Evolutionary conservation across 2,888 invertebrate species (phyloP), one percentile per base, ranked within the genome.

Genomic region (Heterodera filipjevi): DNA sequence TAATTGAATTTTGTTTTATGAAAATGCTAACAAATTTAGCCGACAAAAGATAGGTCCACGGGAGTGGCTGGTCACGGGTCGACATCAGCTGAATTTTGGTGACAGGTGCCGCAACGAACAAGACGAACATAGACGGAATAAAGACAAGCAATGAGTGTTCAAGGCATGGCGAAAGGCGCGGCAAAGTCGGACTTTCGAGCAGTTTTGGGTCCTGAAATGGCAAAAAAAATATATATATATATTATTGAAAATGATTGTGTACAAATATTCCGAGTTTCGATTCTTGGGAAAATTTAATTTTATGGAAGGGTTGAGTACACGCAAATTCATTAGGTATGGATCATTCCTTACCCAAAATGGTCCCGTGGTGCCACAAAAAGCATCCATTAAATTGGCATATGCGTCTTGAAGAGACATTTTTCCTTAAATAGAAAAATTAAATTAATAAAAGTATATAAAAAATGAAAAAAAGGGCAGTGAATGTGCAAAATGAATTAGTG

Each of bases 81-180:
- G 82, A 82, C 12, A 86, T 84, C 19, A 84, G 81, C 79, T 87
- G 87, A 19, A 84, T 85, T 1, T 85, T 83, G 19, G 86, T 80
- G 46, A 87, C 77, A 12, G 87, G 87, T 2, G 87, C 82, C 22
- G 82, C 77, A 53, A 68, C 35, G 14, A 85, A 44, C 74, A 85
- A 85, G 46, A 84, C 82, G 77, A 86, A 84, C 6, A 82, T 78
- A 35, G 95, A 95, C 0, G 97, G 96, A 53, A 92, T 90, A 96
- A 96, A 98, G 74, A 95, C 92, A 44, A 97, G 90, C 0, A 94
- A 93, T 0, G 96, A 96, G 90, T 94, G 93, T 90, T 96, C 94
- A 90, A 97, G 96, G 90, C 97, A 98, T 89, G 92, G 92, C 82
- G 96, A 94, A 84, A 97, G 92, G 89, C 94, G 93, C 59, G 95